Conservation (phyloP, 2,888 invertebrate species). For the Hemithea aestivaria region DNA sequence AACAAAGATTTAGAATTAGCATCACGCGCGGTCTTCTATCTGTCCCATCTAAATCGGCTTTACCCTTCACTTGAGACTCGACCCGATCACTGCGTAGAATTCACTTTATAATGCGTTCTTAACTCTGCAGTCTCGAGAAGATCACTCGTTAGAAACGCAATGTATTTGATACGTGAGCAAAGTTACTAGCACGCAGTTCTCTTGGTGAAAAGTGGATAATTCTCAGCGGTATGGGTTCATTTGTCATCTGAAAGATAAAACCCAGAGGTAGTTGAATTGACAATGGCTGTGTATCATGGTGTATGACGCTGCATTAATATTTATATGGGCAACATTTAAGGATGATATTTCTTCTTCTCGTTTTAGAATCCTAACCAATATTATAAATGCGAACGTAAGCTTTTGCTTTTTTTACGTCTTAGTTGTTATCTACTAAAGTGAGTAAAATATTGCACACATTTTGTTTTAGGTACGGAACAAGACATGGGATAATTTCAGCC, state of each 20-base stretch:
- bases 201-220: constrained; percentile 2
- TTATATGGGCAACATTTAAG: too few relatives aligned
- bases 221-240: constrained; percentile 51
- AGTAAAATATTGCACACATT: too few relatives aligned
- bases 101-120: constrained; percentile 28
- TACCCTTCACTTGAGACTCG: constrained; percentile 24
- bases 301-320: neutral
- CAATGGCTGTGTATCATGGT: constrained; percentile 39
- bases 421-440: too few relatives aligned
- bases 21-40: constrained; percentile 58
- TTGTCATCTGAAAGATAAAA: constrained; percentile 64
- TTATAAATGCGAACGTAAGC: too few relatives aligned
- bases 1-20: constrained; percentile 50
- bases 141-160: constrained; percentile 26
- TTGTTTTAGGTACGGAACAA: too few relatives aligned
- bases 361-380: too few relatives aligned
- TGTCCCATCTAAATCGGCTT: constrained; percentile 63
- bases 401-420: too few relatives aligned
- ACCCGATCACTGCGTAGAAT: constrained; percentile 25
- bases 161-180: constrained; percentile 34
- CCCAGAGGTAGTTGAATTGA: constrained; percentile 57
- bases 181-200: constrained; percentile 10
- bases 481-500: too few relatives aligned
- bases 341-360: too few relatives aligned
- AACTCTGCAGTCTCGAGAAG: too few relatives aligned